phyloP scores from a whole-genome alignment of 2,888 invertebrate genomes.

The Dilophus febrilis region DNA sequence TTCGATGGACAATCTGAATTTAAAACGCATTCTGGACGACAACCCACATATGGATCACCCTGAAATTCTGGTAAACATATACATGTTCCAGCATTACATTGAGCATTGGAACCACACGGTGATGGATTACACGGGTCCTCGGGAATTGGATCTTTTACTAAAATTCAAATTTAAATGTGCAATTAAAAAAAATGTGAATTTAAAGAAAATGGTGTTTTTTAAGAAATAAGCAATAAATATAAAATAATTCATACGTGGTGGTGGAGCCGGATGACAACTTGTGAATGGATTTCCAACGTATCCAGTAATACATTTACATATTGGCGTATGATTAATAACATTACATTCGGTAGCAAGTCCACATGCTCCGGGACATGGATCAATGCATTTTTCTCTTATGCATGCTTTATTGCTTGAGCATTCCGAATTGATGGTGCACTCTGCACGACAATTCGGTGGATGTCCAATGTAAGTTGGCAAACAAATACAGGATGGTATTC shows the following conservation, averaged over 20 bases:
- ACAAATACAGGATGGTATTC: constrained; percentile 47
- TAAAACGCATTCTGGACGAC: constrained; percentile 52
- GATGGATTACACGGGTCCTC: constrained; percentile 48
- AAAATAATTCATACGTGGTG: neutral
- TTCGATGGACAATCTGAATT: constrained; percentile 50
- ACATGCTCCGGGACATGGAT: constrained; percentile 57
- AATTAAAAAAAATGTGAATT: constrained; percentile 3
- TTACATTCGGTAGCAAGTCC: constrained; percentile 44
- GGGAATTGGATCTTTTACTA: constrained; percentile 1
- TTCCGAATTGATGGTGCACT: constrained; percentile 55
- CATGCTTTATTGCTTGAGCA: constrained; percentile 55
- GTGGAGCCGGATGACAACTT: neutral
- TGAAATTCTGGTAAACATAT: constrained; percentile 46
- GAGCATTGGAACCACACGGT: constrained; percentile 55
- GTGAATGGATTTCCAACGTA: constrained; percentile 41
- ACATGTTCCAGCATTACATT: constrained; percentile 49
- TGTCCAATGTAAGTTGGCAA: constrained; percentile 44
- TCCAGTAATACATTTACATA: constrained; percentile 45
- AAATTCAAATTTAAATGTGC: too few species aligned
- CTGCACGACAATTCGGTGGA: constrained; percentile 57
- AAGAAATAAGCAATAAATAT: constrained; percentile 2
- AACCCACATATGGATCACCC: constrained; percentile 50
- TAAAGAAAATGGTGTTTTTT: constrained; percentile 2
- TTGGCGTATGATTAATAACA: constrained; percentile 50
- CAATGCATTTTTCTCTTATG: constrained; percentile 50